Conservation (phyloP, 2,797 vertebrate genomes). For the Meda fulgida region DNA sequence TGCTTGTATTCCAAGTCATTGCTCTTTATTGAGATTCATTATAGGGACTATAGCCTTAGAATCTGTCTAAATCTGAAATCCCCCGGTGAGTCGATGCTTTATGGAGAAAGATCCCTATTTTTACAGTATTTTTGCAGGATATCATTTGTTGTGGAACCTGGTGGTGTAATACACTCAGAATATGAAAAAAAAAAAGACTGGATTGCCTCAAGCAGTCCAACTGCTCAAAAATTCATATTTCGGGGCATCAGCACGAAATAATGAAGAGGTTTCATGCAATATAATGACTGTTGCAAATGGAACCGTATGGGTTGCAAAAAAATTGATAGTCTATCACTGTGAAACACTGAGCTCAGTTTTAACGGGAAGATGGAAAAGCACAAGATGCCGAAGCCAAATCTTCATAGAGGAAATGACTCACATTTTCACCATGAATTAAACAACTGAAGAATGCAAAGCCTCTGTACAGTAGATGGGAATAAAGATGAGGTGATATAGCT, state of each 20-base stretch:
- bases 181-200: background rate
- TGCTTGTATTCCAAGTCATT: constrained; percentile 40
- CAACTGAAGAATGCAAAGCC: constrained; percentile 28
- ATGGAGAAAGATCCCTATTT: constrained; percentile 1
- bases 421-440: constrained; percentile 26
- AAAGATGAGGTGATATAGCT: background rate
- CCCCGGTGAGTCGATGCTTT: constrained; percentile 13
- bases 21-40: constrained; percentile 50
- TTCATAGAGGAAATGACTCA: constrained; percentile 42
- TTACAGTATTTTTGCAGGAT: background rate
- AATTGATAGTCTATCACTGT: constrained; percentile 20
- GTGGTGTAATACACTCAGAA: constrained; percentile 21
- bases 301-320: background rate
- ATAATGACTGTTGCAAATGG: constrained; percentile 15
- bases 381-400: constrained; percentile 17
- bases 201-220: constrained; percentile 9
- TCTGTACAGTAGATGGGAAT: constrained; percentile 30
- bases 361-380: constrained; percentile 53
- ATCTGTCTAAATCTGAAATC: constrained; percentile 34
- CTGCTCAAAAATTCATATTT: constrained; percentile 18
- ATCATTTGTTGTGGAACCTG: constrained; percentile 13
- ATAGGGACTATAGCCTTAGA: constrained; percentile 3
- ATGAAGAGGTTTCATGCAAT: constrained; percentile 48
- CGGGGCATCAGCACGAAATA: constrained; percentile 34
- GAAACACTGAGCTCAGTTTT: constrained; percentile 43